Percentiles rank a stretch among this genome's conserved stretches.
These are phyloP conservation scores for Eumacrocentrus americanus DNA, from an alignment of 2,888 invertebrate genomes.

Conservation along the genomic window DNA sequence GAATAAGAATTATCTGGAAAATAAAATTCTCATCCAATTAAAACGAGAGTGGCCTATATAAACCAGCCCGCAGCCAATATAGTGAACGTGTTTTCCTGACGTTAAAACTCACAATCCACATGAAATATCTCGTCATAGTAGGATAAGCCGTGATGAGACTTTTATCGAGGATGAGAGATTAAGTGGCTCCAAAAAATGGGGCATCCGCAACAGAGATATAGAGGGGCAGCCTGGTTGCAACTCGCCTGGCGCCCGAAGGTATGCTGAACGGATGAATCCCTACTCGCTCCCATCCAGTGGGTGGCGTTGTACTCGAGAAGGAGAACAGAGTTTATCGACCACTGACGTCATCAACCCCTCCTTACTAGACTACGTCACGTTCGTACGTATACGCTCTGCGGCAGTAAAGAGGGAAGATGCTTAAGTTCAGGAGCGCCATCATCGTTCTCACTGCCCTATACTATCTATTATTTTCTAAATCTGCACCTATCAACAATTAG, in stretches of 20 bases:
- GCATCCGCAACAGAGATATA: not conserved
- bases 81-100: not conserved
- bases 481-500: no score
- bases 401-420: constrained; percentile 43
- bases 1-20: not conserved
- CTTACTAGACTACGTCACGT: constrained; percentile 56
- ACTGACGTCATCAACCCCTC: constrained; percentile 53
- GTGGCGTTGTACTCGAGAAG: constrained; percentile 53
- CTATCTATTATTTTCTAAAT: no score
- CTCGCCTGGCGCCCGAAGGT: constrained; percentile 6
- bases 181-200: constrained; percentile 17
- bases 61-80: not conserved
- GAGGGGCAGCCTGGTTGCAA: not conserved
- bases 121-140: not conserved
- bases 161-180: constrained; percentile 17
- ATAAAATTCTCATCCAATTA: not conserved
- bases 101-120: constrained; percentile 3
- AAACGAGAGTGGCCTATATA: not conserved
- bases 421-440: constrained; percentile 28
- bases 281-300: constrained; percentile 28
- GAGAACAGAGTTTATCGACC: constrained; percentile 56
- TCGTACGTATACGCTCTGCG: constrained; percentile 38
- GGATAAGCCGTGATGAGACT: not conserved
- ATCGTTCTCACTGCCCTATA: no score
- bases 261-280: constrained; percentile 18